Base-by-base conservation (phyloP, 2,113 vertebrate genomes). In the Pseudorectes ferrugineus region DNA sequence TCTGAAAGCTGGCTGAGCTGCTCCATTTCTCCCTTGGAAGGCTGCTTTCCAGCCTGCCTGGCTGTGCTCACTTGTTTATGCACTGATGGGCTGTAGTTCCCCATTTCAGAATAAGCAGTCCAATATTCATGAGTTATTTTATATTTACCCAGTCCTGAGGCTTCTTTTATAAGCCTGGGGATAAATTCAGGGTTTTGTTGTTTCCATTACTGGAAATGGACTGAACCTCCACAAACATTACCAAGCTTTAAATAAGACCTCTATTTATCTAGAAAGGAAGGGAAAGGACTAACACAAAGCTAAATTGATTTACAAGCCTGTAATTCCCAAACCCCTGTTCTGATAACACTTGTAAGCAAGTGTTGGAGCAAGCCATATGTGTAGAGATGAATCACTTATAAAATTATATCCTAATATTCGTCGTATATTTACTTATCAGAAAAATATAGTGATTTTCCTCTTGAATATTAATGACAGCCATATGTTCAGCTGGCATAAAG, bases 91-190 rank as follows among this genome's bases (percentile, higher is more conserved):
- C 85, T 93, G 58, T 87, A 91, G 72, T 92, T 93, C 90, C 89
- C 84, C 65, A 67, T 94, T 94, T 89, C 93, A 85, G 95, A 95
- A 94, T 94, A 96, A 93, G 68, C 90, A 88, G 92, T 95, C 89
- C 88, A 90, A 90, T 94, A 96, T 96, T 95, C 90, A 66, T 93
- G 75, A 95, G 75, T 85, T 96, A 92, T 94, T 95, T 92, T 90
- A 85, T 88, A 73, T 94, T 94, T 96, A 88, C 61, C 35, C 59
- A 74, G 59, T 83, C 70, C 88, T 52, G 68, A 95, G 45, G 38
- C 59, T 85, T 89, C 78, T 88, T 92, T 91, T 88, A 24, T 62
- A 92, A 94, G 75, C 78, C 59, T 59, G 13, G 12, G 52, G 68
- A 92, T 94, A 90, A 96, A 95, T 88, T 59, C 75, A 78, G 63